Base-by-base conservation (phyloP, 2,888 invertebrate genomes). In the Nymphalis urticae region DNA sequence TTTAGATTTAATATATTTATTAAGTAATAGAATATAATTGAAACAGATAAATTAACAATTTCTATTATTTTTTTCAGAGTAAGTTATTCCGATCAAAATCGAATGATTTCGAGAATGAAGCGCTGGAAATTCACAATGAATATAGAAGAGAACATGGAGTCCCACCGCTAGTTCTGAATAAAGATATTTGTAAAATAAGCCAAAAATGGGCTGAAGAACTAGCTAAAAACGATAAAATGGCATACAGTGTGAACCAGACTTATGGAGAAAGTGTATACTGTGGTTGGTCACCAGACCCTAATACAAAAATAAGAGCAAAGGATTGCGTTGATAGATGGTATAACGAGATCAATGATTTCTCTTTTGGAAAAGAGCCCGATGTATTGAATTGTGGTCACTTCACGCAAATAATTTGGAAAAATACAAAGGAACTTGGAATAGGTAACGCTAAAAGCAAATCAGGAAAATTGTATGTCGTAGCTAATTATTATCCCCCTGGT, bases 331-430 rank as follows among this genome's bases (percentile, higher is more conserved):
- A 95, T 4, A 95, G 94, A 82, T 97, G 96, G 97, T 97, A 97
- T 84, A 94, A 94, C 50, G 96, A 96, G 87, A 95, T 95, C 66
- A 95, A 95, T 77, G 94, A 95, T 51, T 95, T 94, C 82, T 93
- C 93, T 32, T 96, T 95, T 78, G 95, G 95, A 2, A 86, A 82
- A 48, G 96, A 96, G 81, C 96, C 96, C 5, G 94, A 93, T 75
- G 87, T 94, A 51, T 83, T 95, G 13, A 93, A 92, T 59, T 94
- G 95, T 62, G 96, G 96, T 73, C 94, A 94, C 83, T 95, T 96
- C 77, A 96, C 96, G 0, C 97, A 97, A 91, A 94, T 97, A 0
- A 93, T 97, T n/a, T 97, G 97, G 97, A 96, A 95, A 82, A 94
- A 93, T 48, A 95, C 95, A 5, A 94, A 89, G 75, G 95, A 96